These are phyloP conservation scores for Drosophila siamana DNA, from an alignment of 2,888 invertebrate species.

Conservation along the genomic window DNA sequence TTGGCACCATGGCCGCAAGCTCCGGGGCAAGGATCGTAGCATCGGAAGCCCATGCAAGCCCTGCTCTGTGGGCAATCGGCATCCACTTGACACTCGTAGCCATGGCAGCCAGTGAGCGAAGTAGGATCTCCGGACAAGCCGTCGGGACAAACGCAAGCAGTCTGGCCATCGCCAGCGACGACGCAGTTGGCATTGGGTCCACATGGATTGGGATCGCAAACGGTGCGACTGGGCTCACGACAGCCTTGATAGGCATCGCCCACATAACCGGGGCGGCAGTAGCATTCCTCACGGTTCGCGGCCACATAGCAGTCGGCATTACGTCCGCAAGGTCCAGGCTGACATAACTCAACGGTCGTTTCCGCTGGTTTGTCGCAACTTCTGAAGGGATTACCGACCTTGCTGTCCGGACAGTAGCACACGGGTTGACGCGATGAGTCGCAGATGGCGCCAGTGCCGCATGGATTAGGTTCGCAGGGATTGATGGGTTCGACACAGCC, in stretches of 20 bases:
- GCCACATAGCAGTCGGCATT: constrained; percentile 94
- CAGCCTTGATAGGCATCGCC: constrained; percentile 94
- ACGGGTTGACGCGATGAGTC: constrained; percentile 92
- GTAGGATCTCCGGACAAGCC: constrained; percentile 92
- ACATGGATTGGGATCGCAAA: constrained; percentile 93
- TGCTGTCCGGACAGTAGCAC: constrained; percentile 94
- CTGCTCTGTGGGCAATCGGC: constrained; percentile 90
- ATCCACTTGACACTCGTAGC: constrained; percentile 93
- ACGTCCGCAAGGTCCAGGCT: constrained; percentile 92
- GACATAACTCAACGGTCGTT: constrained; percentile 89
- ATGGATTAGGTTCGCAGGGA: constrained; percentile 93
- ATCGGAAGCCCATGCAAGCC: constrained; percentile 92
- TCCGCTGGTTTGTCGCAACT: constrained; percentile 89
- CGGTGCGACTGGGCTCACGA: constrained; percentile 88
- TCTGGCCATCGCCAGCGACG: constrained; percentile 89
- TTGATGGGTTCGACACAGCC: constrained; percentile 93
- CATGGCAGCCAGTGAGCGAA: constrained; percentile 89
- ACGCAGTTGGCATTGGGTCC: constrained; percentile 92
- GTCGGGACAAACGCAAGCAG: constrained; percentile 90
- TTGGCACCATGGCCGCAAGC: constrained; percentile 91
- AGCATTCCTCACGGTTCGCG: constrained; percentile 93
- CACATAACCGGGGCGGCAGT: constrained; percentile 90
- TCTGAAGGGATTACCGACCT: constrained; percentile 93
- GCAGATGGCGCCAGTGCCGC: constrained; percentile 92
- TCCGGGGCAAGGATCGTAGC: constrained; percentile 93